Base-by-base conservation (phyloP, 2,888 invertebrate species). In the Diloba caeruleocephala region DNA sequence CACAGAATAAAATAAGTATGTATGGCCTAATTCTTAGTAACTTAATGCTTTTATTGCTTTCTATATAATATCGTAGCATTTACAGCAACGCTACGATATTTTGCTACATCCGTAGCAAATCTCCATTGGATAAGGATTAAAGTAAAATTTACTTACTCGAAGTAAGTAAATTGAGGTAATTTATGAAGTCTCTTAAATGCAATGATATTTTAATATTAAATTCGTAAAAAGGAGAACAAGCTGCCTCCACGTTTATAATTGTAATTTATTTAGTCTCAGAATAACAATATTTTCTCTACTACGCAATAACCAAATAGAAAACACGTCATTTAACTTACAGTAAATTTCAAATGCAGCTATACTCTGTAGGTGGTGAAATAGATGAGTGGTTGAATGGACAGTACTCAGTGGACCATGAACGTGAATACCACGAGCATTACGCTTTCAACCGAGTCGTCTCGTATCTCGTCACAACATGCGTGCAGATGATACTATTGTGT, bases 351-450 rank as follows among this genome's bases (percentile, higher is more conserved):
- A 54, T 50, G 56, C 52, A 61, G 49, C 41, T 42, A 43, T 38
- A 42, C 45, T 66, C 46, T 26, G 51, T 51, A 38, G 69, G 71
- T 73, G 64, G 55, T 62, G 65, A 66, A 67, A 68, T 66, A 61
- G 55, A 42, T 44, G 71, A 71, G 69, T 71, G 71, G 68, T 69
- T 75, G 74, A 74, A 74, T 76, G 75, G 75, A 74, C 75, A 68
- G 69, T 69, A 74, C 71, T 70, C 78, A 72, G 60, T 74, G 76
- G 72, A 72, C 72, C 79, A 70, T 79, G 77, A 81, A 76, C 75
- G 74, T 70, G 77, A 70, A 71, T 71, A 74, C 69, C 65, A 70
- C 63, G 71, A 71, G 64, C 76, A 73, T 79, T 46, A 76, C 71
- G 79, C 74, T 76, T 70, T 36, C 53, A 59, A 46, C 28, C 67